phyloP scores from a whole-genome alignment of 2,888 invertebrate genomes.

The Stenotaenia linearis region DNA sequence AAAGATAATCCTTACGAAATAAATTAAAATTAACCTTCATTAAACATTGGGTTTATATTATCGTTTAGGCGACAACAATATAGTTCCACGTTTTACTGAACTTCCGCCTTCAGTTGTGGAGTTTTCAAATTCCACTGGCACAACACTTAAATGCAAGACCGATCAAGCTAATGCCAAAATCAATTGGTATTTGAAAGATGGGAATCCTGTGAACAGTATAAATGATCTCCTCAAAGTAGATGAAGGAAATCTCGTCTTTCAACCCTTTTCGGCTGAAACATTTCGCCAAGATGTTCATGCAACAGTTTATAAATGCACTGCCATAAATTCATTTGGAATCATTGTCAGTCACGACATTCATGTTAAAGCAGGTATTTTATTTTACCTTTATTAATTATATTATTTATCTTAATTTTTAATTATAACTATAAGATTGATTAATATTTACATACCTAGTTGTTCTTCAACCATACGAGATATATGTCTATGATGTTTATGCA shows the following conservation, averaged over 20 bases:
- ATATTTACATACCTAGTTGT: constrained; percentile 40
- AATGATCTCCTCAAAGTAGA: background rate
- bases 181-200: background rate
- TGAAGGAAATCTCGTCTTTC: constrained; percentile 38
- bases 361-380: constrained; percentile 19
- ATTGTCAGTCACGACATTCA: background rate
- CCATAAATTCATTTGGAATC: background rate
- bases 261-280: constrained; percentile 38
- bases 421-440: background rate
- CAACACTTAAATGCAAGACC: constrained; percentile 41
- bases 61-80: background rate
- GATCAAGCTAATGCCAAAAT: constrained; percentile 39
- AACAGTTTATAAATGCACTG: constrained; percentile 10
- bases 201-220: background rate
- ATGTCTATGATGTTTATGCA: constrained; percentile 48
- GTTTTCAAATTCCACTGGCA: constrained; percentile 44
- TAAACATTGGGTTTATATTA: background rate
- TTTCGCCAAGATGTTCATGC: constrained; percentile 39
- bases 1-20: too few species aligned
- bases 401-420: background rate
- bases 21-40: background rate
- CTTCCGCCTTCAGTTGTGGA: constrained; percentile 37
- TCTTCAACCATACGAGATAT: constrained; percentile 46
- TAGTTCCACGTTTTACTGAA: background rate
- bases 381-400: too few species aligned